Percentiles rank a stretch among this genome's conserved stretches.
Conservation (phyloP, 2,113 vertebrate species). For the Leucoraja erinaceus region DNA sequence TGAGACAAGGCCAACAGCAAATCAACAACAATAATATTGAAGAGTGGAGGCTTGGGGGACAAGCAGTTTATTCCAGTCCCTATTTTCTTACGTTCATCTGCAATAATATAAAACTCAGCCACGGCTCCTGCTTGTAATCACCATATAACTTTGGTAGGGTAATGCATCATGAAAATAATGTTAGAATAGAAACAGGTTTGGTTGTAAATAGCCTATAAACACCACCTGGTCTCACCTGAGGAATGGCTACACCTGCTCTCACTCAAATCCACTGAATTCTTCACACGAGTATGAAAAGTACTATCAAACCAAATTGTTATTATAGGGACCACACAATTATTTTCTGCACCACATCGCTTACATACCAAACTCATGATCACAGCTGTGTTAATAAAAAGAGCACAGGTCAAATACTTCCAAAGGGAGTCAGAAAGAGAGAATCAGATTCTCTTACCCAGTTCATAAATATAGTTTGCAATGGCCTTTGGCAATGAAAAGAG, state of each 20-base stretch:
- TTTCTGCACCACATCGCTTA: neutral
- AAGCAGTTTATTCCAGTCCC: too few species aligned
- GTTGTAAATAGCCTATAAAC: neutral
- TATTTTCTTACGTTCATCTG: too few species aligned
- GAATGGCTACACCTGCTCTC: neutral
- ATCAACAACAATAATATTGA: too few species aligned
- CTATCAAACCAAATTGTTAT: conserved; percentile 1
- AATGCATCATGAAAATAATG: neutral
- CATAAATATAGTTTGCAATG: neutral
- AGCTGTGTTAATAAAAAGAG: neutral
- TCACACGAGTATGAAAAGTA: neutral
- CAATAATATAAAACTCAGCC: neutral
- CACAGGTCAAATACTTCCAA: neutral
- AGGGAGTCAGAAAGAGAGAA: neutral
- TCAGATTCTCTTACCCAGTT: neutral
- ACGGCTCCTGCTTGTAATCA: neutral
- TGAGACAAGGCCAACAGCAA: too few species aligned
- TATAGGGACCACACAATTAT: neutral
- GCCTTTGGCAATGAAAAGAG: neutral
- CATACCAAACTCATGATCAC: neutral
- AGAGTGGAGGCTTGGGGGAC: too few species aligned
- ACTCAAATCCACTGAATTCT: neutral
- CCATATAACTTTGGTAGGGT: neutral
- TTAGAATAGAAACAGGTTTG: neutral
- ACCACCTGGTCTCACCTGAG: neutral